These are phyloP conservation scores for Neoarius graeffei DNA, from an alignment of 2,113 vertebrate genomes.

Conservation along the genomic window DNA sequence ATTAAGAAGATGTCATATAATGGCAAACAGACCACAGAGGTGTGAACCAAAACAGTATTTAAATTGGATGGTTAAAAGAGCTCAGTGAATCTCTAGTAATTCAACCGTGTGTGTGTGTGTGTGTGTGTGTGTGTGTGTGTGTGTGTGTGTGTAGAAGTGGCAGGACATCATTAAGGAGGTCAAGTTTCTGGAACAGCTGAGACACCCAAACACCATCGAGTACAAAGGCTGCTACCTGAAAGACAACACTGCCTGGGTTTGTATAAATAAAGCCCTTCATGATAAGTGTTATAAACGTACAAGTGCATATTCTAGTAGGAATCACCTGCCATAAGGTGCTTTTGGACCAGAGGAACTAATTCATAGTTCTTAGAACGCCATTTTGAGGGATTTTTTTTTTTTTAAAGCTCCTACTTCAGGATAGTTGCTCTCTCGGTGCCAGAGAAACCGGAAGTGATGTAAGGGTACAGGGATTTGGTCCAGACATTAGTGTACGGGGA, in stretches of 20 bases:
- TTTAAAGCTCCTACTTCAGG: too few relatives aligned
- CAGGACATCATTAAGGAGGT: conserved; percentile 99
- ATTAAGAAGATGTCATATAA: conserved; percentile 99
- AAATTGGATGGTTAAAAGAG: neutral
- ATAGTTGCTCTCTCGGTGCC: too few relatives aligned
- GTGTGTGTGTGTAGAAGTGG: conserved; percentile 84
- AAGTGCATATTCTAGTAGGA: neutral
- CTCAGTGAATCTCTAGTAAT: neutral
- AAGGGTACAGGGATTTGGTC: too few relatives aligned
- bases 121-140: conserved; percentile 8
- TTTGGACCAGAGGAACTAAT: too few relatives aligned
- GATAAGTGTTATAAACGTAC: neutral
- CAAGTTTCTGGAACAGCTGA: conserved; percentile 91
- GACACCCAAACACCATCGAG: conserved; percentile 96
- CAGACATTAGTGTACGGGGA: too few relatives aligned
- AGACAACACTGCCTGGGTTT: conserved; percentile 84
- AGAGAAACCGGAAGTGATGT: too few relatives aligned
- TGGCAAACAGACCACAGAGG: conserved; percentile 96
- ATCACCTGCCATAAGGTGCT: neutral
- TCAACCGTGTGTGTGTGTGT: neutral
- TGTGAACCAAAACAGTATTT: conserved; percentile 62
- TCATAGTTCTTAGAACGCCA: too few relatives aligned
- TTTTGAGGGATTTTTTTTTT: too few relatives aligned
- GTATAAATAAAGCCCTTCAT: conserved; percentile 21
- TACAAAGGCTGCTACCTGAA: conserved; percentile 99